Conservation (phyloP, 53 echinoderm and acorn worm species). For the Echinometra lucunter region DNA sequence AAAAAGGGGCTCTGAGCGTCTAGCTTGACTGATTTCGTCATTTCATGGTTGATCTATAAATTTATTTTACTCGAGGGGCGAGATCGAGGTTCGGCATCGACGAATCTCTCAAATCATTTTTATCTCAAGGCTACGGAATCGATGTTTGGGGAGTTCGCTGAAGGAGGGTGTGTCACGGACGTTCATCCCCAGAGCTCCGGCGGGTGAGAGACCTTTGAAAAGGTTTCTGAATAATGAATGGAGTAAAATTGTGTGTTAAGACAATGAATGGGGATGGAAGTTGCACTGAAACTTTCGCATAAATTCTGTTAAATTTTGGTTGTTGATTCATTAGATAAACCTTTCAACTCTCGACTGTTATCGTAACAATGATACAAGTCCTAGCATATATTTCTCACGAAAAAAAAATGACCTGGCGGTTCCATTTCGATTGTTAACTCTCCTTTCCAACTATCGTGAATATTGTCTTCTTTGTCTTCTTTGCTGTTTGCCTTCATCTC, state of each 20-base stretch:
- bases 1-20: not conserved
- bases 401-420: too few relatives aligned
- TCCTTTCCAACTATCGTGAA: too few relatives aligned
- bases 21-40: not conserved
- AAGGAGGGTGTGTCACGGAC: not conserved
- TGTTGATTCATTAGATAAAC: too few relatives aligned
- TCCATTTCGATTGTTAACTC: too few relatives aligned
- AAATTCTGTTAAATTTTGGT: too few relatives aligned
- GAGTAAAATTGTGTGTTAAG: not conserved
- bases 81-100: slow-evolving; percentile 27
- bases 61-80: slow-evolving; percentile 36
- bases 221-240: not conserved
- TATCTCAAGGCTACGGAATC: slow-evolving; percentile 38
- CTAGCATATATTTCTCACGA: too few relatives aligned
- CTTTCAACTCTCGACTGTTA: too few relatives aligned
- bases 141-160: not conserved
- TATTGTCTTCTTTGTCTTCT: not conserved
- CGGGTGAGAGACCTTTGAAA: not conserved
- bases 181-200: not conserved
- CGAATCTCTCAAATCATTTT: slow-evolving; percentile 38
- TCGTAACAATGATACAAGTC: too few relatives aligned
- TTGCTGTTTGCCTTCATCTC: not conserved
- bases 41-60: slow-evolving; percentile 50
- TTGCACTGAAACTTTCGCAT: too few relatives aligned
- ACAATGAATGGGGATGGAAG: not conserved